Base-by-base conservation (phyloP, 2,888 invertebrate species). In the Cantharis lateralis region DNA sequence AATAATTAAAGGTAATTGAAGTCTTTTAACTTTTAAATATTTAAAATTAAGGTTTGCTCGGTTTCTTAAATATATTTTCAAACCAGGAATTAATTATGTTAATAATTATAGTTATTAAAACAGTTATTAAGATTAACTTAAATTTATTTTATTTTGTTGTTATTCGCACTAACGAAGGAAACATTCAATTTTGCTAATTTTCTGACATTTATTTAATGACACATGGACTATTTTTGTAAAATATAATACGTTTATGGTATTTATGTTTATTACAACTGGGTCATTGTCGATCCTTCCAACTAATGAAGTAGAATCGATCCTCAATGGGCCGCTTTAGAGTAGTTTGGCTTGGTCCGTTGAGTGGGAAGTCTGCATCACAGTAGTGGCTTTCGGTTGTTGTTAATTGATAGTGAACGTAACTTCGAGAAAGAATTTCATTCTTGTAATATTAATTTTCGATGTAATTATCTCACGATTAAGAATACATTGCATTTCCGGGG, bases 261-360 rank as follows among this genome's bases (percentile, higher is more conserved):
- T 66, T 20, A 66, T 66, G 64, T 15, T 69, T 24, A 28, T 26
- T 10, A 15, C 69, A 75, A 75, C 66, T 75, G 71, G 75, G 75
- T 75, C 75, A 75, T 64, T 75, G 75, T 71, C 71, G 64, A 75
- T 66, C 71, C 70, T 71, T 68, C 28, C 62, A 62, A 63, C 18
- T 64, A 16, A 62, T 26, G 71, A 61, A 75, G 64, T 15, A 66
- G 68, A 73, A 76, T 76, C 76, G 76, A 76, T 76, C 61, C 72
- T 16, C 62, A 73, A 76, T 73, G 66, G 72, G 72, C 61, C 70
- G 72, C 70, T 76, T 73, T 70, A 66, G 62, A 61, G 20, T 15
- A 66, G 64, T 66, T 66, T 66, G 18, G 20, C 64, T 66, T 48
- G n/a, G 48, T 48, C 48, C 48, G 48, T 48, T 48, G 48, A 48